Evolutionary conservation across 2,797 vertebrate genomes (phyloP), one percentile per base, ranked within the genome.

Genomic region (Smutsia gigantea): DNA sequence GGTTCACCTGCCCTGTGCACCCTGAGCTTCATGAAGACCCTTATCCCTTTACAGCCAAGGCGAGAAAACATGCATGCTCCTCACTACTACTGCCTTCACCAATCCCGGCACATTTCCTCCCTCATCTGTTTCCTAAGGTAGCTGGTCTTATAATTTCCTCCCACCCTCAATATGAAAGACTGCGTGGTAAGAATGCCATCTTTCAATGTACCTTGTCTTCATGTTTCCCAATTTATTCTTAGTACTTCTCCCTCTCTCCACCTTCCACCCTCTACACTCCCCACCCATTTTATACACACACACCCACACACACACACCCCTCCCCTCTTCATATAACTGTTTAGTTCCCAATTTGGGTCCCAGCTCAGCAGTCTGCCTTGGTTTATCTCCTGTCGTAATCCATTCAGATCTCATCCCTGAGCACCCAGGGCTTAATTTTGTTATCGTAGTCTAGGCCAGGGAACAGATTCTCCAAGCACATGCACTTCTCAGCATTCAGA

Each of bases 331-430:
- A 78, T 93, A n/a, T 37, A 92, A 94, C 79, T 64, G 84, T 75
- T 96, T 95, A 91, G 75, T 84, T 95, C 81, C 46, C 25, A n/a
- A 74, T 9, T 95, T 95, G 95, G n/a, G 78, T 69, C 72, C 63
- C n/a, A 97, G 63, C 93, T 95, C 97, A 97, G 96, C 57, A 97
- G 96, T 55, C 90, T 85, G 91, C 91, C 83, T 97, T 95, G 74
- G 91, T 97, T 95, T 92, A 95, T 95, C 72, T 96, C 89, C 69
- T 91, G 2, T 55, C 97, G 71, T 66, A 97, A 97, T 89, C 96
- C 87, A 90, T 96, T 97, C 90, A 96, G 90, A 97, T 83, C 75
- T 96, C 77, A 97, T 91, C 87, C 93, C 90, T 94, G 79, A 97
- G 66, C 18, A 77, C 77, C 42, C n/a, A 95, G 91, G 93, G 97